phyloP scores from a whole-genome alignment of 2,797 vertebrate genomes.

The Carduelis carduelis region DNA sequence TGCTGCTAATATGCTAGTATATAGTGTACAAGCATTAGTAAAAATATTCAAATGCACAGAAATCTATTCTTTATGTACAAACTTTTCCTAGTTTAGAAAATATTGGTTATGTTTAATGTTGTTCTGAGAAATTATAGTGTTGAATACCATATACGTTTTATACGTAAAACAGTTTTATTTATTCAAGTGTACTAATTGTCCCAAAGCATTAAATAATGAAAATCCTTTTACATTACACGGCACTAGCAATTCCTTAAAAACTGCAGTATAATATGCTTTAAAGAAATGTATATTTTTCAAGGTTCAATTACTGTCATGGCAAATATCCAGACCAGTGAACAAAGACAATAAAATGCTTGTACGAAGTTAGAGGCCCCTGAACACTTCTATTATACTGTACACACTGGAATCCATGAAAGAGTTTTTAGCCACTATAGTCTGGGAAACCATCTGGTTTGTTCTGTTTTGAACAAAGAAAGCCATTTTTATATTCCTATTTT shows the following conservation, averaged over 20 bases:
- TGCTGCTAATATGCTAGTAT: not conserved
- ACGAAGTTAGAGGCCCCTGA: slow-evolving; percentile 53
- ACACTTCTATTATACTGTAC: slow-evolving; percentile 67
- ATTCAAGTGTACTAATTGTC: slow-evolving; percentile 24
- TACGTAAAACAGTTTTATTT: slow-evolving; percentile 18
- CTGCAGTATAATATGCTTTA: slow-evolving; percentile 21
- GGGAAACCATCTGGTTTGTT: slow-evolving; percentile 68
- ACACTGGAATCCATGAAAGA: slow-evolving; percentile 62
- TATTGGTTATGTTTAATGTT: not conserved
- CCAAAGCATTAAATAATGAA: slow-evolving; percentile 23
- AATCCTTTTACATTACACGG: slow-evolving; percentile 27
- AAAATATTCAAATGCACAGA: not conserved
- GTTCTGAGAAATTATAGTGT: not conserved
- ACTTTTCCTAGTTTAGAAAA: not conserved
- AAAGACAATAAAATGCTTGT: slow-evolving; percentile 66
- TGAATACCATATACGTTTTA: not conserved
- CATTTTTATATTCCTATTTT: slow-evolving; percentile 49
- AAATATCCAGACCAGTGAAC: slow-evolving; percentile 66
- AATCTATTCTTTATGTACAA: not conserved
- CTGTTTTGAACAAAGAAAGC: slow-evolving; percentile 65
- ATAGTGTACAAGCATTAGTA: not conserved
- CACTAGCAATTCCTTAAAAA: not conserved
- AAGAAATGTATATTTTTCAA: slow-evolving; percentile 47
- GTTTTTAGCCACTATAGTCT: slow-evolving; percentile 59
- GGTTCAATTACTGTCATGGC: slow-evolving; percentile 69